Percentiles rank a stretch among this genome's conserved stretches.
Conservation (phyloP, 1,140 invertebrate species). For the Drosophila saltans region DNA sequence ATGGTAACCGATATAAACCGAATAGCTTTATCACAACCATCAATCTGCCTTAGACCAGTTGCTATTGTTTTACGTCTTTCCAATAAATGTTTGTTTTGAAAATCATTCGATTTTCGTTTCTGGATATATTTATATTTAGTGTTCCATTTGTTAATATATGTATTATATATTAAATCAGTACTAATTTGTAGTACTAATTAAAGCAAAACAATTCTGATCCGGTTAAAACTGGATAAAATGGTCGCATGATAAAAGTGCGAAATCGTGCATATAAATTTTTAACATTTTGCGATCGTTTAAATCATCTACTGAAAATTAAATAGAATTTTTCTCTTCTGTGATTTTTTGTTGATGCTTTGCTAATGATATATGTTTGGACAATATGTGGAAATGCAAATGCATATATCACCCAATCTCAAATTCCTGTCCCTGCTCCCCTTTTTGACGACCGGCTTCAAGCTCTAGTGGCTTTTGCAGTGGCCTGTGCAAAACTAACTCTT, state of each 20-base stretch:
- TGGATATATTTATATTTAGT: background rate
- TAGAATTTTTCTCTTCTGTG: too few relatives aligned
- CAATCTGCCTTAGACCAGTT: constrained; percentile 28
- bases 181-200: background rate
- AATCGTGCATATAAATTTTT: constrained; percentile 21
- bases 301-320: constrained; percentile 2
- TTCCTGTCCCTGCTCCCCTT: background rate
- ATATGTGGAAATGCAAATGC: background rate
- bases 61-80: constrained; percentile 9
- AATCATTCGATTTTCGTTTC: background rate
- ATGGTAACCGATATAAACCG: constrained; percentile 26
- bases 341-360: background rate
- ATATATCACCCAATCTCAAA: background rate
- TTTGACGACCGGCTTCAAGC: background rate
- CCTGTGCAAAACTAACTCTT: background rate
- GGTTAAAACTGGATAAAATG: background rate
- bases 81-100: background rate
- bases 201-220: background rate
- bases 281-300: background rate
- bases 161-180: constrained; percentile 4
- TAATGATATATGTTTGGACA: background rate
- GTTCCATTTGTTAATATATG: constrained; percentile 2
- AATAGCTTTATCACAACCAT: constrained; percentile 23
- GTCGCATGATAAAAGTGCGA: constrained; percentile 50
- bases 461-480: constrained; percentile 3